Percentiles rank a stretch among this genome's conserved stretches.
Conservation (phyloP, 2,888 invertebrate species). For the Lomographa bimaculata region DNA sequence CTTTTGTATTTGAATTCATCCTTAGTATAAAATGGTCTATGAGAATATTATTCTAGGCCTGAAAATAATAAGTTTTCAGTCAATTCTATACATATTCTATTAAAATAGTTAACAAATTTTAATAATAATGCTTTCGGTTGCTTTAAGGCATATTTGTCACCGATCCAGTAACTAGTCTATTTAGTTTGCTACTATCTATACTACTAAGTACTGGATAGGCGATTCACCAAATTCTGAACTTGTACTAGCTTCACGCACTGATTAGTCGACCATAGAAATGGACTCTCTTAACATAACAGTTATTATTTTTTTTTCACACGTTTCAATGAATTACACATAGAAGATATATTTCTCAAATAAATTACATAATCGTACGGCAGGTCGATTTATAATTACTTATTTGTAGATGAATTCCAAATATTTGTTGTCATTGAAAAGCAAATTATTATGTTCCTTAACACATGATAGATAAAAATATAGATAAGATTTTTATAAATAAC, state of each 20-base stretch:
- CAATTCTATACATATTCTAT: conserved; percentile 43
- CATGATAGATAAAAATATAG: conserved; percentile 15
- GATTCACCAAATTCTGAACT: conserved; percentile 17
- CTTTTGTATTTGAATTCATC: conserved; percentile 65
- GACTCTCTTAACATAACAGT: conserved; percentile 8
- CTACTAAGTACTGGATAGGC: conserved; percentile 20
- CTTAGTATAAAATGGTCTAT: conserved; percentile 69
- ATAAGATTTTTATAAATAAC: conserved; percentile 16
- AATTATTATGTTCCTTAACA: conserved; percentile 10
- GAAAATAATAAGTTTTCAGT: conserved; percentile 61
- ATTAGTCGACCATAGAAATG: conserved; percentile 9
- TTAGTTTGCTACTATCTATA: conserved; percentile 3
- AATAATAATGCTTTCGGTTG: conserved; percentile 39
- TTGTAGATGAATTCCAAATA: conserved; percentile 4
- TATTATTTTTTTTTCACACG: conserved; percentile 17
- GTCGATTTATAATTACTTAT: background rate
- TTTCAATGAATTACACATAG: conserved; percentile 1
- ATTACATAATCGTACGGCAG: conserved; percentile 9
- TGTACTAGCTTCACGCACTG: conserved; percentile 22
- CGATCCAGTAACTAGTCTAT: conserved; percentile 24
- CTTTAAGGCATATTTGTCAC: conserved; percentile 30
- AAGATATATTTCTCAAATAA: conserved; percentile 11
- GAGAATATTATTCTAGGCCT: conserved; percentile 68
- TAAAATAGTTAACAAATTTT: conserved; percentile 46
- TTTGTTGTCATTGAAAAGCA: conserved; percentile 3